phyloP scores from a whole-genome alignment of 2,113 vertebrate species.

The Variabilichromis moorii region DNA sequence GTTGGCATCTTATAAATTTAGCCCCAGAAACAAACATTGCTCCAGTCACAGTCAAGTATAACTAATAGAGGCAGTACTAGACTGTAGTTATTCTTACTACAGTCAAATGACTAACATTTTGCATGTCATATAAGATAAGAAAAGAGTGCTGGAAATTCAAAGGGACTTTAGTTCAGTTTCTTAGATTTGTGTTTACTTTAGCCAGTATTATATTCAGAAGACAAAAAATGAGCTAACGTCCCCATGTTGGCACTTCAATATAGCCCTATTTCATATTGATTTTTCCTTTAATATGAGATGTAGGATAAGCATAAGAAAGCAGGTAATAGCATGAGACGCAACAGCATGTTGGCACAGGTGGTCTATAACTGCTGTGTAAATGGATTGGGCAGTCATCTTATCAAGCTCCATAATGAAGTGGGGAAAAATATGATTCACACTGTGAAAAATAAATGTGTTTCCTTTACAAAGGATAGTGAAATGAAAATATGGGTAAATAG shows the following conservation, averaged over 20 bases:
- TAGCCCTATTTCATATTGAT: slow-evolving; percentile 19
- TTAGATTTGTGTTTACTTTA: background rate
- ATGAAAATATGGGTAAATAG: slow-evolving; percentile 35
- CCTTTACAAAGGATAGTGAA: background rate
- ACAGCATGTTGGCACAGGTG: slow-evolving; percentile 4
- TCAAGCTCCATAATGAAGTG: background rate
- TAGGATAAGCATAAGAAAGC: slow-evolving; percentile 10
- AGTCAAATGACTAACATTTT: background rate
- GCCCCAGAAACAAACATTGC: background rate
- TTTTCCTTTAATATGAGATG: slow-evolving; percentile 27
- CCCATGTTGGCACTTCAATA: background rate
- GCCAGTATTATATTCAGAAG: background rate
- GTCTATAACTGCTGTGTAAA: slow-evolving; percentile 35
- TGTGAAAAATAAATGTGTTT: slow-evolving; percentile 4
- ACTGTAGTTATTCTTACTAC: background rate
- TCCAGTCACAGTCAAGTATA: background rate
- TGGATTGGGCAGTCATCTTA: background rate
- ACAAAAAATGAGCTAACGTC: background rate
- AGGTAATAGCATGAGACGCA: slow-evolving; percentile 2
- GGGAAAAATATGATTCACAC: background rate
- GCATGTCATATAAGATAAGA: background rate
- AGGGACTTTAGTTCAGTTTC: background rate
- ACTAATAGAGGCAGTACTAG: background rate
- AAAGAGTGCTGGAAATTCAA: background rate
- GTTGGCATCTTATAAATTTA: background rate